These are phyloP conservation scores for Myodes glareolus DNA, from an alignment of 2,113 vertebrate genomes.

Conservation along the genomic window DNA sequence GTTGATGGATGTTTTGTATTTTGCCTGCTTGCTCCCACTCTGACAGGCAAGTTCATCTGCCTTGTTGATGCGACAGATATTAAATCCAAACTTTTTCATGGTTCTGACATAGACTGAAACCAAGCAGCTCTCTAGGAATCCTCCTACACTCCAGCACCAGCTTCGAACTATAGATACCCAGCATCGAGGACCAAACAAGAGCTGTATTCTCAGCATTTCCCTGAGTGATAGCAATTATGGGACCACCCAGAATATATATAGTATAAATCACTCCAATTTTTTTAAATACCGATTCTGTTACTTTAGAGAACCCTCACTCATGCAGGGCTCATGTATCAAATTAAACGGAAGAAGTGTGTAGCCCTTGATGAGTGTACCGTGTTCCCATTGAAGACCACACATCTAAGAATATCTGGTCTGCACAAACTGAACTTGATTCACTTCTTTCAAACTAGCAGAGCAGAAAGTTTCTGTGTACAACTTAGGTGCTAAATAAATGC, in stretches of 20 bases:
- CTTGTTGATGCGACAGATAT: neutral
- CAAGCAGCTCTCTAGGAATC: neutral
- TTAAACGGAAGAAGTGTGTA: neutral
- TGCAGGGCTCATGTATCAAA: neutral
- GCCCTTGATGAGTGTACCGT: neutral
- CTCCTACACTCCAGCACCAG: too few relatives aligned
- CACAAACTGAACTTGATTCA: neutral
- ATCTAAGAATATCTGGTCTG: neutral
- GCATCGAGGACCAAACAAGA: neutral
- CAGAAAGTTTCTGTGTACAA: neutral
- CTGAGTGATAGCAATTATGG: neutral
- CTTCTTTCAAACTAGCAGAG: neutral
- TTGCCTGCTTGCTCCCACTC: neutral
- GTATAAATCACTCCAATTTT: neutral
- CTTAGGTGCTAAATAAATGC: neutral
- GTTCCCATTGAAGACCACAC: neutral
- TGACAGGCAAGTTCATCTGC: neutral
- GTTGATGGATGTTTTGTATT: neutral
- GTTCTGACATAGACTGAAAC: neutral
- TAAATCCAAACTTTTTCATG: neutral
- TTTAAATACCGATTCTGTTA: neutral
- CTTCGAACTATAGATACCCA: neutral
- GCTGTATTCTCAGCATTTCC: neutral
- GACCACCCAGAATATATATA: neutral
- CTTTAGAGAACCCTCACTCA: neutral